Conservation (phyloP, 2,113 vertebrate species). For the Laterallus jamaicensis region DNA sequence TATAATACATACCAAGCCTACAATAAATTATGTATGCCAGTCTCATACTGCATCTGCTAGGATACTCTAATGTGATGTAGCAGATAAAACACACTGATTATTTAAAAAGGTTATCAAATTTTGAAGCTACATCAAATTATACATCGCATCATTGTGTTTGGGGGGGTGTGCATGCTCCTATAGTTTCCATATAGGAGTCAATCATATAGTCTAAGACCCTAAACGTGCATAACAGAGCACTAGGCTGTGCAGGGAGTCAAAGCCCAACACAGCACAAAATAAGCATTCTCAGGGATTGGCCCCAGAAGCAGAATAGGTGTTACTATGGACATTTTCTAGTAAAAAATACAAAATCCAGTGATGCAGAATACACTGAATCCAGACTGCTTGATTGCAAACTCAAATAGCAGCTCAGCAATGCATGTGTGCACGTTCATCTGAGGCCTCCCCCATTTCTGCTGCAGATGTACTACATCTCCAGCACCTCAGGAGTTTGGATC, state of each 20-base stretch:
- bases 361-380: background rate
- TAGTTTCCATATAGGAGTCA: background rate
- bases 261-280: background rate
- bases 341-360: background rate
- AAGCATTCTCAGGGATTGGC: background rate
- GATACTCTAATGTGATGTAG: constrained; percentile 55
- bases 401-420: accelerated
- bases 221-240: background rate
- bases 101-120: constrained; percentile 61
- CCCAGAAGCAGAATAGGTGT: background rate
- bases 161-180: background rate
- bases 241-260: background rate
- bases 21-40: constrained; percentile 45
- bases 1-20: constrained; percentile 8
- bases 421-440: accelerated
- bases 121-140: constrained; percentile 54
- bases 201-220: background rate
- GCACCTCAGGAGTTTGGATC: background rate
- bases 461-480: accelerated
- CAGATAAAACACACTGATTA: constrained; percentile 51
- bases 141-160: background rate
- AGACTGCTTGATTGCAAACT: background rate
- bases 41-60: constrained; percentile 19
- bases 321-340: background rate
- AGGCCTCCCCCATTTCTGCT: background rate